Conservation (phyloP, 2,888 invertebrate species). For the Drosophila helvetica region DNA sequence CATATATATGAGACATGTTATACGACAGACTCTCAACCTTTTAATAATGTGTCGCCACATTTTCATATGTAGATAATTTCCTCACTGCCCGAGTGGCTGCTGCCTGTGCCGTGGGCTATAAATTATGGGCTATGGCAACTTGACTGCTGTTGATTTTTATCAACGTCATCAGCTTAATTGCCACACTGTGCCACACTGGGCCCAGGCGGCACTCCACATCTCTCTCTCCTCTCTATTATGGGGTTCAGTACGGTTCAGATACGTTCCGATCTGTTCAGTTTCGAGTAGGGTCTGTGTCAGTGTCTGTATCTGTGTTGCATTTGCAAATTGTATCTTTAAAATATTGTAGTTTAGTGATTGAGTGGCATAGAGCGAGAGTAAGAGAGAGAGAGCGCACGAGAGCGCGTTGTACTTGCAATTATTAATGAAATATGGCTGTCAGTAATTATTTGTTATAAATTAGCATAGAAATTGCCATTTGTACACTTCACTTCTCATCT, state of each 20-base stretch:
- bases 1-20: slow-evolving; percentile 39
- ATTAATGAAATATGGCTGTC: slow-evolving; percentile 81
- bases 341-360: slow-evolving; percentile 42
- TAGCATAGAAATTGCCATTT: slow-evolving; percentile 81
- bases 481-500: slow-evolving; percentile 67
- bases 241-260: background rate
- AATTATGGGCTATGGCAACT: slow-evolving; percentile 63
- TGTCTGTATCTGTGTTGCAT: slow-evolving; percentile 25
- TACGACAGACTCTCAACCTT: slow-evolving; percentile 45
- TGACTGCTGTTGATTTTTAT: slow-evolving; percentile 75
- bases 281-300: background rate
- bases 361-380: slow-evolving; percentile 12
- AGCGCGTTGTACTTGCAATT: slow-evolving; percentile 66
- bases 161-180: slow-evolving; percentile 81
- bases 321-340: slow-evolving; percentile 73
- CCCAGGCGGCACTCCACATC: slow-evolving; percentile 14
- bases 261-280: background rate
- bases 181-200: slow-evolving; percentile 79
- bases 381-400: slow-evolving; percentile 22
- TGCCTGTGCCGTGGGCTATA: slow-evolving; percentile 52
- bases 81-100: slow-evolving; percentile 44
- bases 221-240: background rate
- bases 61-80: slow-evolving; percentile 68
- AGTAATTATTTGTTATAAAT: slow-evolving; percentile 81
- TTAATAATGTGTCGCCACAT: slow-evolving; percentile 54